Conservation (phyloP, 2,113 vertebrate genomes). For the Lophius piscatorius region DNA sequence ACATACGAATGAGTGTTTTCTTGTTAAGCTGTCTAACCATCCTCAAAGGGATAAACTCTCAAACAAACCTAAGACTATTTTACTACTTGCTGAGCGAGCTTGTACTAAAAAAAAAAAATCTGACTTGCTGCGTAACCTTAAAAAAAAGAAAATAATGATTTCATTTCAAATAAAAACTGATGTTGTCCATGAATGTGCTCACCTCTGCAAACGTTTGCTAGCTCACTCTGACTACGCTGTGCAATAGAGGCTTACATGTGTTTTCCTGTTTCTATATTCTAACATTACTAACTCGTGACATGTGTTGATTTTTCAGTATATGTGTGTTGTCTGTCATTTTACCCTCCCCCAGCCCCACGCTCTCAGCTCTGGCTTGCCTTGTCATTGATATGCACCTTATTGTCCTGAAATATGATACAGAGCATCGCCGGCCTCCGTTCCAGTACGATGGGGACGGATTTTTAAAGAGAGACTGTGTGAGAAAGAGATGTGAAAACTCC, state of each 20-base stretch:
- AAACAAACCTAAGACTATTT: slow-evolving; percentile 69
- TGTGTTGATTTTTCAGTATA: slow-evolving; percentile 53
- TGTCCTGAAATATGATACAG: slow-evolving; percentile 52
- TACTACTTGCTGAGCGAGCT: slow-evolving; percentile 62
- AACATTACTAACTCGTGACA: slow-evolving; percentile 73
- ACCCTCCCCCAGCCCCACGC: slow-evolving; percentile 2
- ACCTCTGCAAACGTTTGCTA: slow-evolving; percentile 78
- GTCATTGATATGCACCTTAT: slow-evolving; percentile 75
- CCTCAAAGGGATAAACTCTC: slow-evolving; percentile 49
- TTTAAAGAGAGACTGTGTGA: slow-evolving; percentile 16
- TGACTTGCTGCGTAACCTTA: slow-evolving; percentile 48
- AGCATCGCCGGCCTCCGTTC: slow-evolving; percentile 30
- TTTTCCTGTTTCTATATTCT: slow-evolving; percentile 63
- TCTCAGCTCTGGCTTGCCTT: slow-evolving; percentile 70
- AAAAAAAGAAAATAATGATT: slow-evolving; percentile 22
- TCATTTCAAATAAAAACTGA: slow-evolving; percentile 55
- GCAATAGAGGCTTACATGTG: slow-evolving; percentile 68
- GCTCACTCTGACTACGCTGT: slow-evolving; percentile 72
- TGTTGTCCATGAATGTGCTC: slow-evolving; percentile 79
- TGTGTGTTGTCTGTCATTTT: slow-evolving; percentile 49
- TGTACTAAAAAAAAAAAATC: slow-evolving; percentile 45
- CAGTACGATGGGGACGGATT: not conserved
- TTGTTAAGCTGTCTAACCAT: slow-evolving; percentile 45
- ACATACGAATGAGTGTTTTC: slow-evolving; percentile 40
- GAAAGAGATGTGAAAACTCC: slow-evolving; percentile 9